Conservation (phyloP, 1,140 invertebrate species). For the Ooceraea biroi region DNA sequence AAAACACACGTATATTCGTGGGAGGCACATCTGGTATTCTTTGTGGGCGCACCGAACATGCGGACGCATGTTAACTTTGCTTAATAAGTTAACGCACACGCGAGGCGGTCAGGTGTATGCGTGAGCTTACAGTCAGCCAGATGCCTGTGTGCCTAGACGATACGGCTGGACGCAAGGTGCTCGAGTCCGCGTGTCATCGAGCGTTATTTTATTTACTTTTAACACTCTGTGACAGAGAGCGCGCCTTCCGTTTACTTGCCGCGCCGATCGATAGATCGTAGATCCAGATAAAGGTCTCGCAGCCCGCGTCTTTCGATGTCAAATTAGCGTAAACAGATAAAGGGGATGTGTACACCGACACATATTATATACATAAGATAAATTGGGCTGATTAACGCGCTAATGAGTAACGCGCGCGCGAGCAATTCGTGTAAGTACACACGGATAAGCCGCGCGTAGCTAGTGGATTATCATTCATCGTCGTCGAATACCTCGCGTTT, state of each 20-base stretch:
- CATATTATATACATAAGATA: background rate
- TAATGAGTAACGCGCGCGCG: constrained; percentile 10
- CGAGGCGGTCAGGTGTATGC: background rate
- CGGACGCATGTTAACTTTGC: constrained; percentile 19
- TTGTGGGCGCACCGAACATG: constrained; percentile 38
- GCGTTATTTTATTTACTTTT: background rate
- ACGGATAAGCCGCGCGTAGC: too few relatives aligned
- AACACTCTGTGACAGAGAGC: background rate
- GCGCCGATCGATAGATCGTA: constrained; percentile 11
- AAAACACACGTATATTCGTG: constrained; percentile 31
- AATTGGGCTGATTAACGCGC: constrained; percentile 25
- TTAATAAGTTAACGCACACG: constrained; percentile 18
- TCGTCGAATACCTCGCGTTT: constrained; percentile 16
- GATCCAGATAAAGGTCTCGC: background rate
- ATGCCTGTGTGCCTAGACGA: background rate
- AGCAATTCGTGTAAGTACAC: constrained; percentile 27
- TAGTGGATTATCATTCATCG: constrained; percentile 8
- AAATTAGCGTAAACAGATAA: constrained; percentile 15
- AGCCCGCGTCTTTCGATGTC: background rate
- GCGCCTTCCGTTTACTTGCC: background rate
- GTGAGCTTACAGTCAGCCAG: background rate
- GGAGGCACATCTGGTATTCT: constrained; percentile 27
- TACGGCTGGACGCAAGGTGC: background rate
- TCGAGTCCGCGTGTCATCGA: background rate
- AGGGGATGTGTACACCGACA: background rate